Conservation (phyloP, 2,113 vertebrate species). For the Sceloporus tristichus region DNA sequence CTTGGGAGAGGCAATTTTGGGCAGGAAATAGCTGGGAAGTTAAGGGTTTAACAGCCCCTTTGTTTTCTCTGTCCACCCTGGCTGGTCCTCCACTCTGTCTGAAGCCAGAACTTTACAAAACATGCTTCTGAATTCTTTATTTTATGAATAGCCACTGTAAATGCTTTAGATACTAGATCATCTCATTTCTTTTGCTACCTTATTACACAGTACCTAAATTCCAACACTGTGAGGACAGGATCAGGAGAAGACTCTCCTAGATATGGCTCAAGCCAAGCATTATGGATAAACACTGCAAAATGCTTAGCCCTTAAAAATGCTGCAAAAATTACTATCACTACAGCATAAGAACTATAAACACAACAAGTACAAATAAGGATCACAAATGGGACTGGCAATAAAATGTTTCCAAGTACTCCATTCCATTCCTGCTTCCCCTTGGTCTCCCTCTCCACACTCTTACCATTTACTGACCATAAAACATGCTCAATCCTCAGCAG, state of each 20-base stretch:
- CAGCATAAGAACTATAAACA: not conserved
- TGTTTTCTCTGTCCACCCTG: not conserved
- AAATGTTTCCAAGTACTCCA: not conserved
- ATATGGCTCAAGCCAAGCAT: not conserved
- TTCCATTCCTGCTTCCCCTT: not conserved
- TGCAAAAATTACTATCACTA: not conserved
- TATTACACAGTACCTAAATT: not conserved
- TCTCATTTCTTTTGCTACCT: not conserved
- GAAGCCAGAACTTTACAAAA: not conserved
- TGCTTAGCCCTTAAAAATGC: slow-evolving; percentile 37
- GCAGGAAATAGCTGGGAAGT: not conserved
- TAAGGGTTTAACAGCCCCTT: not conserved
- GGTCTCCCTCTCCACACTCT: too few relatives aligned
- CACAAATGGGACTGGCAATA: not conserved
- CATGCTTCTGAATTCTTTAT: not conserved
- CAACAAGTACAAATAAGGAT: not conserved
- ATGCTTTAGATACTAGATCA: not conserved
- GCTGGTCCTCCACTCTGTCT: too few relatives aligned
- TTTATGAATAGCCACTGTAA: not conserved
- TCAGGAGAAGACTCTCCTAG: not conserved
- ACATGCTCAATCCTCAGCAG: not conserved
- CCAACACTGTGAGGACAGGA: not conserved
- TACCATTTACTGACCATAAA: too few relatives aligned
- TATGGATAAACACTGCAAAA: not conserved
- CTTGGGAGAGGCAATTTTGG: not conserved